Evolutionary conservation across 2,113 vertebrate species (phyloP), one percentile per base, ranked within the genome.

Genomic region (Camelus bactrianus): DNA sequence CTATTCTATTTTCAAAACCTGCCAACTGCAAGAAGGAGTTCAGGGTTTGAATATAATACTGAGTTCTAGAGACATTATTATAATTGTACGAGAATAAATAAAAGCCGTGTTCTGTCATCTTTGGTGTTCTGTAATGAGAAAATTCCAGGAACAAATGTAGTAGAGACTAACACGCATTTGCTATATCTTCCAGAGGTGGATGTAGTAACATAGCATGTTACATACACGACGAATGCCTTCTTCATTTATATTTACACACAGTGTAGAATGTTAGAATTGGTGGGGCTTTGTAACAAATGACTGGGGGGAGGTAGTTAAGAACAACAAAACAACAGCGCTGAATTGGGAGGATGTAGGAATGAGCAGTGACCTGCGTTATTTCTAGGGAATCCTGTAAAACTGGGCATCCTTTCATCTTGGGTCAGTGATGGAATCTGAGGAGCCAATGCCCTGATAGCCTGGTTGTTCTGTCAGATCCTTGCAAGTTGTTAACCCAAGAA

Each of bases 81-180:
- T 14, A 42, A 79, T 77, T 79, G 35, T 26, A 60, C 5, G 38
- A 88, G 20, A 58, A 73, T 77, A 83, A 28, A 91, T 82, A 50
- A 95, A 97, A 88, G n/a, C 16, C 48, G 54, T 82, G 20, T 16
- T 90, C 28, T 73, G 65, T 46, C 38, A 83, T 67, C 52, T 90
- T 93, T 62, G 3, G 14, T 70, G 73, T 92, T 28, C 50, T 46
- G 6, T 38, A 46, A 76, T 62, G n/a, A 81, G 83, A 92, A 80
- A 80, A 38, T 81, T 54, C 32, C 38, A 42, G 17, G 62, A 75
- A 79, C 28, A 82, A 93, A 60, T 13, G n/a, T 7, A 5, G 7
- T 38, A 14, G n/a, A 75, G 24, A 75, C 8, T 6, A 64, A 38
- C 46, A 38, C 6, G 42, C 30, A 69, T 62, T 94, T 48, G 20